Evolutionary conservation across 2,797 vertebrate genomes (phyloP).

Genomic region (Tenualosa thibaudeaui): DNA sequence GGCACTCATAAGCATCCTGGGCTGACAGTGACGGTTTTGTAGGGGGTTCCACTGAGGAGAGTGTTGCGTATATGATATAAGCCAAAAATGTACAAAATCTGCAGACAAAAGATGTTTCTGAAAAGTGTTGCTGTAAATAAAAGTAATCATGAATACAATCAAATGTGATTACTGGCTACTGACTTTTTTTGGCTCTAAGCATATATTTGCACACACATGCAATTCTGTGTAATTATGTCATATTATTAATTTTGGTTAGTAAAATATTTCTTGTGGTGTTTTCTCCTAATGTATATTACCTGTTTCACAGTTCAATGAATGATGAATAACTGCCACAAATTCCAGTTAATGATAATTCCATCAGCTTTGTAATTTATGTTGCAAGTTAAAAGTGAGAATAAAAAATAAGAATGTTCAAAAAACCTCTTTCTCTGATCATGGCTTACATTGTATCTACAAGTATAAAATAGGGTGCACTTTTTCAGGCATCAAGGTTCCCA

Average conservation of each 20-base stretch:
- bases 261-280: not conserved
- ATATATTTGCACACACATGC: conserved; percentile 6
- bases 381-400: not conserved
- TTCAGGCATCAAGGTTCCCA: not conserved
- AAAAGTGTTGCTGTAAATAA: not conserved
- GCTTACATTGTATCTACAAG: not conserved
- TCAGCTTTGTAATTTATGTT: conserved; percentile 19
- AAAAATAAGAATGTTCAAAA: not conserved
- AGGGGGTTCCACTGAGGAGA: not conserved
- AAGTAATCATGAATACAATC: not conserved
- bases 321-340: not conserved
- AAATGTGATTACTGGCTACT: not conserved
- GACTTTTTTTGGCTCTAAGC: not conserved
- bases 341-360: not conserved
- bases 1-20: conserved; percentile 18
- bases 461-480: not conserved
- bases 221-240: not conserved
- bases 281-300: not conserved
- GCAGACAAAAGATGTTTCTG: not conserved
- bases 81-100: not conserved
- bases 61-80: not conserved
- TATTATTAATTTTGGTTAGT: not conserved
- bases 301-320: not conserved
- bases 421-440: not conserved
- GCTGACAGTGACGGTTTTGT: too few relatives aligned